Conservation (phyloP, 1,140 invertebrate species). For the Homarus americanus region DNA sequence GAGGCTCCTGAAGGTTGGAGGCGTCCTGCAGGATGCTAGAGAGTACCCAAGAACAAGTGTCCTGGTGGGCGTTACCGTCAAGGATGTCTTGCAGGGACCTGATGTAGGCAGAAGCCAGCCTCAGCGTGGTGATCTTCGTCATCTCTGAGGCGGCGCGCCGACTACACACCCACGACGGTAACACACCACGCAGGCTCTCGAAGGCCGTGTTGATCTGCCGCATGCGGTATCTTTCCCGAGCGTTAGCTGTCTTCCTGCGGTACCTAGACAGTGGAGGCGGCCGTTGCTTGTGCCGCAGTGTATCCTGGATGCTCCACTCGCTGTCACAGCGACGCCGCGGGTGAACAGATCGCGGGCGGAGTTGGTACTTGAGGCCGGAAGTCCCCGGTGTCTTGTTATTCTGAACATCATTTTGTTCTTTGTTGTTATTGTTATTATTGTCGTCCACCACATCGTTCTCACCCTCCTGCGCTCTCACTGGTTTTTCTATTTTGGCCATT, state of each 20-base stretch:
- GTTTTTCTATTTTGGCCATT: constrained; percentile 46
- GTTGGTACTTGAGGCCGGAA: constrained; percentile 21
- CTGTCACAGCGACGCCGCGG: constrained; percentile 39
- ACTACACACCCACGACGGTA: constrained; percentile 46
- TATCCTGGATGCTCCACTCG: constrained; percentile 32
- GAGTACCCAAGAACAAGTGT: constrained; percentile 47
- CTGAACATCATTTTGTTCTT: not conserved
- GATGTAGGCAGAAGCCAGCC: constrained; percentile 62
- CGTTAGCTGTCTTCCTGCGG: constrained; percentile 91
- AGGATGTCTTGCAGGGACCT: constrained; percentile 44
- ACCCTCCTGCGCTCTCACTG: not conserved
- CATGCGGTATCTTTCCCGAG: constrained; percentile 90
- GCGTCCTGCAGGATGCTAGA: constrained; percentile 36
- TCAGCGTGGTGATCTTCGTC: constrained; percentile 58
- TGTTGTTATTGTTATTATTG: constrained; percentile 46
- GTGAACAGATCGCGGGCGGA: constrained; percentile 12
- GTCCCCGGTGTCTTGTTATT: not conserved
- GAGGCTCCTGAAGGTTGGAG: constrained; percentile 2
- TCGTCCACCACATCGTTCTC: constrained; percentile 23
- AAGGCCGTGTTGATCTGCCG: constrained; percentile 92
- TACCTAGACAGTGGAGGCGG: constrained; percentile 82
- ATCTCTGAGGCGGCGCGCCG: constrained; percentile 41
- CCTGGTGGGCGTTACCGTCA: constrained; percentile 30
- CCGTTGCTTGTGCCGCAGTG: constrained; percentile 40
- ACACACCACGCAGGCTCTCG: constrained; percentile 77